A percentile compares a stretch with the other conserved stretches of the same genome.
phyloP scores from a whole-genome alignment of 1,140 invertebrate genomes.

The Cydia splendana region DNA sequence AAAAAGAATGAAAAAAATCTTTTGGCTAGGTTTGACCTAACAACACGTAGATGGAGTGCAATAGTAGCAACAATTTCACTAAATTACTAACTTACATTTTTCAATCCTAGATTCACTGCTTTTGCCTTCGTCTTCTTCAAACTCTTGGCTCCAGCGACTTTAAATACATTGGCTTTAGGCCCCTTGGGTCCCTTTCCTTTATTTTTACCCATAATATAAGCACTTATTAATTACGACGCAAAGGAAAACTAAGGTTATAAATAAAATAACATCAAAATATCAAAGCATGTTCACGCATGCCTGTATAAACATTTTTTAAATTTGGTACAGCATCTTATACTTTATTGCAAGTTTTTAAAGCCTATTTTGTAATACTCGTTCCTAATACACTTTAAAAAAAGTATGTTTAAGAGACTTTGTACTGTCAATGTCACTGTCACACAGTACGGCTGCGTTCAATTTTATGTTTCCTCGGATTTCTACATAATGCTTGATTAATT shows the following conservation, averaged over 20 bases:
- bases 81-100: constrained; percentile 60
- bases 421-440: neutral
- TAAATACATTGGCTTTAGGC: constrained; percentile 67
- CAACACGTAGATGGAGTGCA: neutral
- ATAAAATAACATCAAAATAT: neutral
- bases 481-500: neutral
- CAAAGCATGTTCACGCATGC: neutral
- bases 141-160: constrained; percentile 74
- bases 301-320: neutral
- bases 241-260: constrained; percentile 4
- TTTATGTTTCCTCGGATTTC: neutral
- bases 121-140: constrained; percentile 74
- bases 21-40: neutral
- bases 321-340: neutral
- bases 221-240: neutral
- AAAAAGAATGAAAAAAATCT: too few species aligned
- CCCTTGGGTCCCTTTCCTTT: constrained; percentile 57
- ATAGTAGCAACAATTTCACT: neutral
- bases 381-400: neutral
- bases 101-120: constrained; percentile 70
- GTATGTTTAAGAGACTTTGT: neutral
- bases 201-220: constrained; percentile 63
- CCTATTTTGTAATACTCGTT: neutral
- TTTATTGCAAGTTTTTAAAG: neutral
- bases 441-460: neutral